A percentile compares a stretch with the other conserved stretches of the same genome.
phyloP scores from a whole-genome alignment of 2,888 invertebrate species.

The Ommatoiulus sabulosus region DNA sequence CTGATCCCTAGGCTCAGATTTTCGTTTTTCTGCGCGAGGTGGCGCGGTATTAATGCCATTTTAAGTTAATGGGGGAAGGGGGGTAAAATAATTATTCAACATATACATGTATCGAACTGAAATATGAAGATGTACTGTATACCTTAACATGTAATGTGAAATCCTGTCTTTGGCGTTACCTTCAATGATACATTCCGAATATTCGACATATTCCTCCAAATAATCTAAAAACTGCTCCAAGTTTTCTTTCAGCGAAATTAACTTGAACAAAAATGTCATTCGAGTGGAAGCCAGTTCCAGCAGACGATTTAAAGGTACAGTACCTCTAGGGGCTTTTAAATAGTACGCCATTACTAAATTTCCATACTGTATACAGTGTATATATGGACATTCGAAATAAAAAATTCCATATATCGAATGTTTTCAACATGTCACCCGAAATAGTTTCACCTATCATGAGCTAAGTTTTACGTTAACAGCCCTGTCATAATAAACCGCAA shows the following conservation, averaged over 20 bases:
- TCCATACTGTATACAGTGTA: background rate
- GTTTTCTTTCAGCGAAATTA: background rate
- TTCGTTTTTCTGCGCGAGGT: too few relatives aligned
- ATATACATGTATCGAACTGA: background rate
- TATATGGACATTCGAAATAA: background rate
- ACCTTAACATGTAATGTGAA: conserved; percentile 49
- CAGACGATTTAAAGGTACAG: background rate
- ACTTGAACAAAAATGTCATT: conserved; percentile 13
- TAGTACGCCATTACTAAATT: conserved; percentile 18
- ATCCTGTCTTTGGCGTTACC: conserved; percentile 44
- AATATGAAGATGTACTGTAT: background rate
- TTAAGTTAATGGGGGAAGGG: background rate
- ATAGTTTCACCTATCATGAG: background rate
- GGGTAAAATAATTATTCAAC: background rate
- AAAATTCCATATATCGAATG: background rate
- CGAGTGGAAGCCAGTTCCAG: conserved; percentile 2
- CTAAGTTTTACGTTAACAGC: background rate
- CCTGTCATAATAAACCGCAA: background rate
- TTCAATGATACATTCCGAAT: conserved; percentile 47
- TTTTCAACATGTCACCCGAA: background rate
- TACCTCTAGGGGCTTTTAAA: conserved; percentile 35
- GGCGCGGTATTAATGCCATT: too few relatives aligned
- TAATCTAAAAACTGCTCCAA: background rate
- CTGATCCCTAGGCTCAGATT: too few relatives aligned
- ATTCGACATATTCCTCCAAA: background rate